These are phyloP conservation scores for Parthenolecanium corni DNA, from an alignment of 2,888 invertebrate genomes.

Conservation along the genomic window DNA sequence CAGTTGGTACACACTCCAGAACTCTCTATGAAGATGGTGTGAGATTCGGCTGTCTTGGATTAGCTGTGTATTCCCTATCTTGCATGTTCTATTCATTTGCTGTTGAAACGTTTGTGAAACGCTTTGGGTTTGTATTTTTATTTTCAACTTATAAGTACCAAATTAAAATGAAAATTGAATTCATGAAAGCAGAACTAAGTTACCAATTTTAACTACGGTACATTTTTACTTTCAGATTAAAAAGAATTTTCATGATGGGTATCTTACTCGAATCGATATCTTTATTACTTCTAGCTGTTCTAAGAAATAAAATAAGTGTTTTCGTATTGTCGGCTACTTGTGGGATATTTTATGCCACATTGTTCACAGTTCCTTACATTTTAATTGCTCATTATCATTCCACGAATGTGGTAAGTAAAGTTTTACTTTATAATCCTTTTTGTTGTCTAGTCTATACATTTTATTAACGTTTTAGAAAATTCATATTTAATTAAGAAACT, in stretches of 20 bases:
- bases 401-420: constrained; percentile 63
- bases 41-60: constrained; percentile 90
- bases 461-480: not conserved
- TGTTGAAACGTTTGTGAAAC: constrained; percentile 74
- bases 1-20: constrained; percentile 51
- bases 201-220: too few relatives aligned
- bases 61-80: constrained; percentile 91
- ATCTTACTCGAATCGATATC: constrained; percentile 76
- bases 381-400: constrained; percentile 89
- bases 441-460: not conserved
- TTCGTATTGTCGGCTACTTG: constrained; percentile 85
- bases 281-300: constrained; percentile 73
- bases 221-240: constrained; percentile 51
- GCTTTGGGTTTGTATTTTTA: constrained; percentile 41
- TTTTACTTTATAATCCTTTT: too few relatives aligned
- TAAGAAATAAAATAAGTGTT: constrained; percentile 64
- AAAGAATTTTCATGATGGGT: constrained; percentile 75
- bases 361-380: constrained; percentile 94
- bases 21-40: constrained; percentile 79
- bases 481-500: too few relatives aligned
- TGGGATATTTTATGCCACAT: constrained; percentile 92
- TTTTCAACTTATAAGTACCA: too few relatives aligned
- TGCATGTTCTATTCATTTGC: constrained; percentile 83
- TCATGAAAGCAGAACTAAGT: too few relatives aligned
- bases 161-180: too few relatives aligned